Evolutionary conservation across 2,888 invertebrate genomes (phyloP).

Genomic region (Mythimna impura): DNA sequence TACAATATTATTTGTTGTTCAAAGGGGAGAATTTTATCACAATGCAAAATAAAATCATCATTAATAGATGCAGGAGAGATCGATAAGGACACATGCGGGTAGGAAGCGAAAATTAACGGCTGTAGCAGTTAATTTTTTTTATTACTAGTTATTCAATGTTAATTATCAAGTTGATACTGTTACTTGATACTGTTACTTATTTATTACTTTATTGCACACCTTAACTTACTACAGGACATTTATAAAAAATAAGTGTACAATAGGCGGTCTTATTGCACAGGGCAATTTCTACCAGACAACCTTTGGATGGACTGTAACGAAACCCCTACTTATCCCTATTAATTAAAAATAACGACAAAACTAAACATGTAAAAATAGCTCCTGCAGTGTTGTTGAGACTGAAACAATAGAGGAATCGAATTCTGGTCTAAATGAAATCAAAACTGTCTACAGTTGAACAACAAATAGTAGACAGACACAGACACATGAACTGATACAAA

Average conservation of each 20-base stretch:
- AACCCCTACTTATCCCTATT: not conserved
- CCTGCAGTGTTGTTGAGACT: not conserved
- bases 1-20: constrained; percentile 32
- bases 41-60: constrained; percentile 67
- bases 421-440: not conserved
- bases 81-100: constrained; percentile 82
- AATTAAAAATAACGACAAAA: not conserved
- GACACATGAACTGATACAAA: not conserved
- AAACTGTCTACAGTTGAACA: not conserved
- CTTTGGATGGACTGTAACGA: no score
- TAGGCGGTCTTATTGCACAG: no score
- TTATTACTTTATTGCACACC: no score
- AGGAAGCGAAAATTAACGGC: constrained; percentile 67
- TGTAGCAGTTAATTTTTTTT: constrained; percentile 53
- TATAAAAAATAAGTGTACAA: no score
- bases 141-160: constrained; percentile 17
- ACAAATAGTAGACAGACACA: not conserved
- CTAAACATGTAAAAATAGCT: not conserved
- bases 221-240: no score
- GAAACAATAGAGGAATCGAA: not conserved
- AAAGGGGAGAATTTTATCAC: constrained; percentile 64
- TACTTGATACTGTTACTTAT: not conserved
- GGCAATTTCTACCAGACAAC: no score
- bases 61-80: constrained; percentile 79
- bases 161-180: constrained; percentile 8